Percentiles rank a stretch among this genome's conserved stretches.
Conservation (phyloP, 2,888 invertebrate genomes). For the Archips crataeganus region DNA sequence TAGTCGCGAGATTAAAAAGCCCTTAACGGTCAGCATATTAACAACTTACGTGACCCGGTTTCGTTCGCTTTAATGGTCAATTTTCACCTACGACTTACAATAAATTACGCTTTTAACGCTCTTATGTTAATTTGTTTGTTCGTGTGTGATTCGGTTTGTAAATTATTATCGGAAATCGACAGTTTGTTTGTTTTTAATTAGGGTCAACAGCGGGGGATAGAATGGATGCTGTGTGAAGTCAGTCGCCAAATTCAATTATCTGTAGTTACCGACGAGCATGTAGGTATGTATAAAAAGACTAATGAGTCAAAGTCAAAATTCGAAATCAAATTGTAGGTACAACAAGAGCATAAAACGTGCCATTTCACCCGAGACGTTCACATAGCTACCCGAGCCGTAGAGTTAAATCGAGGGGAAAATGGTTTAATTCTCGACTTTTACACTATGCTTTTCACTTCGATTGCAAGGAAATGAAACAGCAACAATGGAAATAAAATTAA, state of each 20-base stretch:
- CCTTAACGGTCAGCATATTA: slow-evolving; percentile 34
- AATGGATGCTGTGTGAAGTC: not conserved
- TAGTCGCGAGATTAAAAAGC: slow-evolving; percentile 40
- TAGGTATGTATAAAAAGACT: no score
- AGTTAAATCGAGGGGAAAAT: no score
- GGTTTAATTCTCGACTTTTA: no score
- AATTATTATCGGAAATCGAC: slow-evolving; percentile 14
- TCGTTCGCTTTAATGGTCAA: slow-evolving; percentile 27
- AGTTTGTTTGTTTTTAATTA: slow-evolving; percentile 10
- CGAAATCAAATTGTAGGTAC: no score
- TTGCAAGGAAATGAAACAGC: no score
- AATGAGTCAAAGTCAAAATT: no score
- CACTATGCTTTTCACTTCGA: no score
- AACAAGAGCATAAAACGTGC: no score
- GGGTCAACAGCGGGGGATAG: not conserved
- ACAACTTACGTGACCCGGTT: slow-evolving; percentile 31
- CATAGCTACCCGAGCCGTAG: no score
- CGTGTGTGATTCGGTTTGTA: slow-evolving; percentile 11
- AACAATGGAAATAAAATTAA: no score
- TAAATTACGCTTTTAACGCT: slow-evolving; percentile 28
- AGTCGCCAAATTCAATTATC: not conserved
- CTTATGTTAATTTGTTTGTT: slow-evolving; percentile 40
- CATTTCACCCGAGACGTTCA: no score
- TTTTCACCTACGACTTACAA: slow-evolving; percentile 40
- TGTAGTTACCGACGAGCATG: no score